phyloP scores from a whole-genome alignment of 2,888 invertebrate genomes.

The Anoncus sp. region DNA sequence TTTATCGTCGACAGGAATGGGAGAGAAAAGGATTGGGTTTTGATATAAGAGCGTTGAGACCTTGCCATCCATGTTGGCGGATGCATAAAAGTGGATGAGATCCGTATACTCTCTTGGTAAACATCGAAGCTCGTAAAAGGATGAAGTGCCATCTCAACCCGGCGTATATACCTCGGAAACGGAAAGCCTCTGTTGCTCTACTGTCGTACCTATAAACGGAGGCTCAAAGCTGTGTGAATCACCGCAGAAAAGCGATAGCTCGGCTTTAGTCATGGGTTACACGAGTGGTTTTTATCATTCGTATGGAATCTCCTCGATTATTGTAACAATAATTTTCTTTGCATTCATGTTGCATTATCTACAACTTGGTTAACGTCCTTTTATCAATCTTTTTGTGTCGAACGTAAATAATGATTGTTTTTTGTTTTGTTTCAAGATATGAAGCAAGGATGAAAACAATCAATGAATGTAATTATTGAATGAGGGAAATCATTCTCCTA shows the following conservation, averaged over 20 bases:
- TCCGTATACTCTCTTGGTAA: slow-evolving; percentile 42
- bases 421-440: too few species aligned
- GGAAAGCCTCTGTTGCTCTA: slow-evolving; percentile 28
- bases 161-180: slow-evolving; percentile 16
- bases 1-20: slow-evolving; percentile 34
- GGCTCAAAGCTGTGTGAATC: neutral
- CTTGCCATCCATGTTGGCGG: slow-evolving; percentile 34
- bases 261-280: neutral
- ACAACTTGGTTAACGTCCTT: neutral
- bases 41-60: slow-evolving; percentile 11
- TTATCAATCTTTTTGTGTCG: neutral
- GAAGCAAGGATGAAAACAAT: neutral
- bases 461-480: neutral
- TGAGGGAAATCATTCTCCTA: neutral
- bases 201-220: slow-evolving; percentile 11
- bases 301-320: neutral
- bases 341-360: neutral
- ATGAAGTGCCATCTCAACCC: slow-evolving; percentile 37
- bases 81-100: slow-evolving; percentile 51
- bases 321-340: neutral
- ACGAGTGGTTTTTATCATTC: neutral
- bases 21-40: slow-evolving; percentile 11
- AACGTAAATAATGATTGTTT: neutral
- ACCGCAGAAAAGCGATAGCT: slow-evolving; percentile 2
- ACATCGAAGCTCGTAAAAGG: slow-evolving; percentile 55